Conservation (phyloP, 2,113 vertebrate species). For the Antigone vipio region DNA sequence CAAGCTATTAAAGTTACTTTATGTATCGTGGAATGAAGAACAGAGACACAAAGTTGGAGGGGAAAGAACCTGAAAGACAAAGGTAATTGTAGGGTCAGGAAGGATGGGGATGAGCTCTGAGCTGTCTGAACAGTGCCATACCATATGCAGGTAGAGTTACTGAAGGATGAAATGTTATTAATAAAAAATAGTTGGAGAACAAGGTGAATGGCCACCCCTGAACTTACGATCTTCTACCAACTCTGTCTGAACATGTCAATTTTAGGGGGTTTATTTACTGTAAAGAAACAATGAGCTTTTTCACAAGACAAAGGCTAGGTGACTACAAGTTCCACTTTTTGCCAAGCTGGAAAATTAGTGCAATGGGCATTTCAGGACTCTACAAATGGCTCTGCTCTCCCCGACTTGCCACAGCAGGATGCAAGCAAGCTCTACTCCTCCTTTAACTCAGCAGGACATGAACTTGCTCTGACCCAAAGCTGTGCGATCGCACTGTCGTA, state of each 20-base stretch:
- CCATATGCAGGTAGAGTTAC: too few relatives aligned
- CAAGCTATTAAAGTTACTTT: background rate
- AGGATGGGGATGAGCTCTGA: background rate
- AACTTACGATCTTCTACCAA: background rate
- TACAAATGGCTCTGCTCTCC: background rate
- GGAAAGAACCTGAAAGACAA: background rate
- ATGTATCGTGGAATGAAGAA: background rate
- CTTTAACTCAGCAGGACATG: background rate
- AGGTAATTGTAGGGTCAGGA: background rate
- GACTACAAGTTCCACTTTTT: background rate
- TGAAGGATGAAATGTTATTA: background rate
- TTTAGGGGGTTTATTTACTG: background rate
- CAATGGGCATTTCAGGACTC: background rate
- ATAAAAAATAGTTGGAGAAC: background rate
- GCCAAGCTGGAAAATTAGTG: background rate
- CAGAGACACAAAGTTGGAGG: background rate
- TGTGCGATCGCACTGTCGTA: fast-evolving
- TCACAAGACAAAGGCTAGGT: background rate
- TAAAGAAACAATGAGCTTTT: background rate
- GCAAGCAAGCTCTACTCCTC: background rate
- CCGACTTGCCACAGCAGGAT: background rate
- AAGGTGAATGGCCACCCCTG: background rate
- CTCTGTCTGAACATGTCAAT: fast-evolving
- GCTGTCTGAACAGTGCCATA: background rate
- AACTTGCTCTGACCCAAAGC: background rate